A percentile compares a stretch with the other conserved stretches of the same genome.
Conservation (phyloP, 1,140 invertebrate genomes). For the Helicoverpa armigera region DNA sequence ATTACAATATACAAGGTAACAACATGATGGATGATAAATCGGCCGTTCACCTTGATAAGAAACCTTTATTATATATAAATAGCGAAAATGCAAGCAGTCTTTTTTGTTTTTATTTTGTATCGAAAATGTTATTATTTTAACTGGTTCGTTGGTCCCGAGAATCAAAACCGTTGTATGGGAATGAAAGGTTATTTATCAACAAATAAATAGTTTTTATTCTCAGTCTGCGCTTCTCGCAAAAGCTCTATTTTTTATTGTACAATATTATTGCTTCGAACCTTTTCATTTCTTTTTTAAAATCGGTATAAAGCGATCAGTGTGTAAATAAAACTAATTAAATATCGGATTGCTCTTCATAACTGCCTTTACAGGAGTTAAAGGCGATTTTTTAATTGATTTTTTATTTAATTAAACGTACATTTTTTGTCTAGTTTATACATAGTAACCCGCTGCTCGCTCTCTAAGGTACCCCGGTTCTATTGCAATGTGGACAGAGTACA, state of each 20-base stretch:
- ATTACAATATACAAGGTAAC: background rate
- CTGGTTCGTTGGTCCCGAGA: background rate
- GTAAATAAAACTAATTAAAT: background rate
- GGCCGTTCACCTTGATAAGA: slow-evolving; percentile 30
- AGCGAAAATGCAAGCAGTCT: slow-evolving; percentile 22
- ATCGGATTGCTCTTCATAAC: background rate
- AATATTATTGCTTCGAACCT: too few relatives aligned
- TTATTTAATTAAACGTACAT: too few relatives aligned
- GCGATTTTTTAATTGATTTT: too few relatives aligned
- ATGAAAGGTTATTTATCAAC: slow-evolving; percentile 19
- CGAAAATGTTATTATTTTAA: slow-evolving; percentile 5
- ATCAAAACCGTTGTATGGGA: background rate
- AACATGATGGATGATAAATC: background rate
- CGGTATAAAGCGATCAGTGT: too few relatives aligned
- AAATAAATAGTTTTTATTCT: background rate
- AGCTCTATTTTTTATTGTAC: too few relatives aligned
- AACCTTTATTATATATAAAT: background rate
- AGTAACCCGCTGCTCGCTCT: background rate
- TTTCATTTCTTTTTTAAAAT: too few relatives aligned
- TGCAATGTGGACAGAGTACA: background rate
- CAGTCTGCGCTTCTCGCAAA: too few relatives aligned
- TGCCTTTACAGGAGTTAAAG: too few relatives aligned
- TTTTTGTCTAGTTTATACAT: background rate
- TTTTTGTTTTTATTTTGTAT: slow-evolving; percentile 1
- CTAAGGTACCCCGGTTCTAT: background rate